phyloP scores from a whole-genome alignment of 2,888 invertebrate genomes.

The Plagiodera versicolora region DNA sequence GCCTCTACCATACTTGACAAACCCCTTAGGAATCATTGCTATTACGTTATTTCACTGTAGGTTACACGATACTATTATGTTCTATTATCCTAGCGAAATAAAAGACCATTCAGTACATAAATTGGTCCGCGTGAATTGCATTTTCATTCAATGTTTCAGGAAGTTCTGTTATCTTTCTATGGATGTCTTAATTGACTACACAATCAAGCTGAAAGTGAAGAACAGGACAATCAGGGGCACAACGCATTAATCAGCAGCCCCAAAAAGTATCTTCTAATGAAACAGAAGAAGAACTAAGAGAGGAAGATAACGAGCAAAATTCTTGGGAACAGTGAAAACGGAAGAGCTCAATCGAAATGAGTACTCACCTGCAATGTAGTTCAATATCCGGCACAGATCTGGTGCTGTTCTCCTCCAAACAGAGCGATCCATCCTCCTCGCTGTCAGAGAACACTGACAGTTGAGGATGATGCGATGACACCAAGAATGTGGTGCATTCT shows the following conservation, averaged over 20 bases:
- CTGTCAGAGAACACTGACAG: constrained; percentile 76
- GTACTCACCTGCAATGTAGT: constrained; percentile 65
- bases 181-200: too few species aligned
- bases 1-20: background rate
- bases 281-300: too few species aligned
- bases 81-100: background rate
- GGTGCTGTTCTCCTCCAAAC: constrained; percentile 68
- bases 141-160: background rate
- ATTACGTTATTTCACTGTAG: background rate
- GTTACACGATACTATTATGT: background rate
- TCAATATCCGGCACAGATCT: constrained; percentile 83
- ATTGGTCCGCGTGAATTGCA: background rate
- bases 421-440: constrained; percentile 71
- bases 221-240: too few species aligned
- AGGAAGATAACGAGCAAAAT: too few species aligned
- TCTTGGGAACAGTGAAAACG: too few species aligned
- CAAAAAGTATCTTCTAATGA: too few species aligned
- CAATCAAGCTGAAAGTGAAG: too few species aligned
- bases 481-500: constrained; percentile 78
- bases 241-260: too few species aligned
- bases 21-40: background rate
- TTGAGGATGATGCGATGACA: constrained; percentile 68
- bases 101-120: background rate
- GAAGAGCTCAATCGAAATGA: too few species aligned
- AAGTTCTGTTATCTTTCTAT: background rate